phyloP scores from a whole-genome alignment of 2,797 vertebrate genomes.

The Orestias chungarensis region DNA sequence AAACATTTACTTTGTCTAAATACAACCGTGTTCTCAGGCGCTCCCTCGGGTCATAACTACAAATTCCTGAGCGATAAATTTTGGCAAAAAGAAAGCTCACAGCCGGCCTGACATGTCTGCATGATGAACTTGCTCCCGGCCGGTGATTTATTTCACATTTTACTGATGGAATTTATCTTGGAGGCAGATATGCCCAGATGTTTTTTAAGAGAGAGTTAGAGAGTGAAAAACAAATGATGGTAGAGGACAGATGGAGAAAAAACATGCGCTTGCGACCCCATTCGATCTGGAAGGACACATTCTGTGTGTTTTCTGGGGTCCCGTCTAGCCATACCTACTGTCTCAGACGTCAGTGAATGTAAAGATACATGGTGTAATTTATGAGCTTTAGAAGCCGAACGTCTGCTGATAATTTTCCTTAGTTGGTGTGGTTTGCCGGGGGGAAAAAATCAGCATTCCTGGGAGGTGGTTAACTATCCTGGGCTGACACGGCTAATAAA shows the following conservation, averaged over 20 bases:
- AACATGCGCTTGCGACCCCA: neutral
- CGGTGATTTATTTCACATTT: conserved; percentile 11
- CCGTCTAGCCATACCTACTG: neutral
- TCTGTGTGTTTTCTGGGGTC: conserved; percentile 2
- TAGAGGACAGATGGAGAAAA: conserved; percentile 1
- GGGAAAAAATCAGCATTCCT: neutral
- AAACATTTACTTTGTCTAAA: neutral
- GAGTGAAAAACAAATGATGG: conserved; percentile 1
- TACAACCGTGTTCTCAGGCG: neutral
- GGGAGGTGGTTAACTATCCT: conserved; percentile 7
- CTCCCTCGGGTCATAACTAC: neutral
- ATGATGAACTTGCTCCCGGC: conserved; percentile 14
- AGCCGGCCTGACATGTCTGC: neutral
- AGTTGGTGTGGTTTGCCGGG: neutral
- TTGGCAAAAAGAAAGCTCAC: conserved; percentile 3
- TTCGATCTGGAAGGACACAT: neutral
- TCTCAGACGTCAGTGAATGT: neutral
- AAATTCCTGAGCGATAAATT: conserved; percentile 3
- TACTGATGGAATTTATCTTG: conserved; percentile 25
- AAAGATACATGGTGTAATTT: neutral
- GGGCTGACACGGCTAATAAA: neutral
- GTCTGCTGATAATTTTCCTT: conserved; percentile 5
- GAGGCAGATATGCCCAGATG: conserved; percentile 3
- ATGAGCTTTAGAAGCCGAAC: neutral
- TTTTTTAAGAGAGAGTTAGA: neutral